A percentile compares a stretch with the other conserved stretches of the same genome.
Conservation (phyloP, 2,113 vertebrate genomes). For the Scophthalmus maximus region DNA sequence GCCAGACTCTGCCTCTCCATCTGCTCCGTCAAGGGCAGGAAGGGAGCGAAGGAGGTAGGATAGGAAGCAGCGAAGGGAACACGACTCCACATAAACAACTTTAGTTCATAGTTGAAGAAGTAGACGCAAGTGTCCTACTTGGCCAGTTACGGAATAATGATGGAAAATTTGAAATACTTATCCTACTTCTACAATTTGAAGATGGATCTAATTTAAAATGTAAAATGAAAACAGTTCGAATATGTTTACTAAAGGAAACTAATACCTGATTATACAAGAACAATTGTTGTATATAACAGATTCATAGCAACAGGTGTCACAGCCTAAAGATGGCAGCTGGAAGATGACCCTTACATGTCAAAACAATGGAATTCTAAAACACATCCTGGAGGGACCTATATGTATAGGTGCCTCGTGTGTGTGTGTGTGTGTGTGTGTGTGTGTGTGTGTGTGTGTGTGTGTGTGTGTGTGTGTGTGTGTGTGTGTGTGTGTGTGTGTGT, state of each 20-base stretch:
- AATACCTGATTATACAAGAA: too few species aligned
- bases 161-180: too few species aligned
- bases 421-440: constrained; percentile 1
- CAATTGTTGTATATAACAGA: too few species aligned
- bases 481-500: not conserved
- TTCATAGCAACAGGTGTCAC: not conserved
- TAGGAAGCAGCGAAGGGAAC: constrained; percentile 1
- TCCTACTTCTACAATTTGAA: too few species aligned
- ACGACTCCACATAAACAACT: not conserved
- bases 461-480: not conserved
- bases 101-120: not conserved
- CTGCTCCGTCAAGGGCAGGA: constrained; percentile 97
- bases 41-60: constrained; percentile 95
- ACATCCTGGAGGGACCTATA: not conserved
- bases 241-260: too few species aligned
- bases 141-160: too few species aligned
- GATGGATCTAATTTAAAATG: too few species aligned
- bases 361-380: constrained; percentile 9
- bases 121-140: too few species aligned
- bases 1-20: constrained; percentile 98
- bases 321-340: constrained; percentile 6
- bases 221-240: too few species aligned
- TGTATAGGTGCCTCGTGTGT: not conserved
- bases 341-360: constrained; percentile 12
- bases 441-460: constrained; percentile 1